Base-by-base conservation (phyloP, 2,113 vertebrate species). In the Psephotus haematonotus region DNA sequence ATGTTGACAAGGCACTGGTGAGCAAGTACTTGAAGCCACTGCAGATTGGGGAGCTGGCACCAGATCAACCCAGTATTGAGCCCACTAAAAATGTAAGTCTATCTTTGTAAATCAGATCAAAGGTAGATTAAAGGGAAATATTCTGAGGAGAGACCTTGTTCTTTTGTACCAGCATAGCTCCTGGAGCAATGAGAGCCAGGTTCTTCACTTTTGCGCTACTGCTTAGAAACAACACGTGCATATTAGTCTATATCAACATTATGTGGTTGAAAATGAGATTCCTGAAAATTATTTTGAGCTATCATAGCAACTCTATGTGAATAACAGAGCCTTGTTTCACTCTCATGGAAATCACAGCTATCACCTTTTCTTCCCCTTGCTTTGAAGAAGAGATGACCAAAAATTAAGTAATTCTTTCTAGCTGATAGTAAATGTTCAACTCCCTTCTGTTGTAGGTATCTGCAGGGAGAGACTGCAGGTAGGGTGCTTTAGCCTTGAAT, bases 51-150 rank as follows among this genome's bases (percentile, higher is more conserved):
- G 98, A 99, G 84, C 97, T 99, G 91, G 97, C 98, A 72, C 97
- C 98, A 2, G 98, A 98, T 57, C 97, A 98, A 65, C 98, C 98
- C 90, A 98, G 96, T 64, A 23, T 95, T 31, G 98, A 98, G 85
- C 98, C 98, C 92, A 97, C 85, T 69, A 98, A 99, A 95, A 98
- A 98, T 24, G 98, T 99, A 91, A 98, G 98, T 95, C 35, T 49
- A 2, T 16, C n/a, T 28, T 89, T 7, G 2, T 22, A 69, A 65
- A 76, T 3, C 28, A 55, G 31, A 70, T 22, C 50, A 43, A 79
- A 79, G 47, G 15, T 22, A 63, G 62, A 59, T 19, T 50, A 75
- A 79, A 90, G n/a, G 17, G 49, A 86, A 67, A 33, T 63, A 49
- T 28, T 39, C 50, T 55, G 41, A 76, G 35, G 43, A 28, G 28